Evolutionary conservation across 2,797 vertebrate genomes (phyloP).

Genomic region (Saguinus oedipus): DNA sequence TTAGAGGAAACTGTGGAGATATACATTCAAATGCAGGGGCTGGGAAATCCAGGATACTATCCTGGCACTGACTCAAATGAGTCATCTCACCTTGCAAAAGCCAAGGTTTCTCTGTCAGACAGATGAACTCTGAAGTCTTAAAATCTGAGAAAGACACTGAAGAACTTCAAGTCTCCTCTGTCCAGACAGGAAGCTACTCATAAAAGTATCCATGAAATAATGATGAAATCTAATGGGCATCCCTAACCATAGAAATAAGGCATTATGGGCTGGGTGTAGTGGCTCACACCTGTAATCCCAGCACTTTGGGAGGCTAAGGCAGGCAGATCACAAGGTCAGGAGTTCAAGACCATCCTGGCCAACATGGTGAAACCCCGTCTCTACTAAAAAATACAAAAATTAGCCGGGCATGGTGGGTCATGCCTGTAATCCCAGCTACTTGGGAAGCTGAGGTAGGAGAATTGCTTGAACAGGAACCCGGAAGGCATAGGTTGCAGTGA

Average conservation of each 20-base stretch:
- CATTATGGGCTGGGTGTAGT: not conserved
- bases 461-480: too few relatives aligned
- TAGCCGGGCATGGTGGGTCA: too few relatives aligned
- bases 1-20: not conserved
- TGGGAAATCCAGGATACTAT: not conserved
- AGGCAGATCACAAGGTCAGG: too few relatives aligned
- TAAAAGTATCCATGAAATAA: not conserved
- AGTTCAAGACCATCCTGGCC: too few relatives aligned
- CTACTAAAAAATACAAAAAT: too few relatives aligned
- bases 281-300: too few relatives aligned
- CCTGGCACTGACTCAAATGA: not conserved
- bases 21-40: not conserved
- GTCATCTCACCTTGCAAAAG: not conserved
- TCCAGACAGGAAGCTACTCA: not conserved
- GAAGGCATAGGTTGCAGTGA: too few relatives aligned
- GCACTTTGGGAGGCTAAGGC: too few relatives aligned
- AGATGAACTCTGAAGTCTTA: slow-evolving; percentile 9
- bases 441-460: too few relatives aligned
- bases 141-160: not conserved
- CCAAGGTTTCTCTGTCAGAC: not conserved
- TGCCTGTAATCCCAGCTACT: too few relatives aligned
- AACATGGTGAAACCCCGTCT: too few relatives aligned
- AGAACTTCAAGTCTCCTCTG: not conserved
- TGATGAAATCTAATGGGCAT: not conserved
- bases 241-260: not conserved